A percentile compares a stretch with the other conserved stretches of the same genome.
Conservation (phyloP, 92 coral and sea anemone genomes). For the Pocillopora meandrina region DNA sequence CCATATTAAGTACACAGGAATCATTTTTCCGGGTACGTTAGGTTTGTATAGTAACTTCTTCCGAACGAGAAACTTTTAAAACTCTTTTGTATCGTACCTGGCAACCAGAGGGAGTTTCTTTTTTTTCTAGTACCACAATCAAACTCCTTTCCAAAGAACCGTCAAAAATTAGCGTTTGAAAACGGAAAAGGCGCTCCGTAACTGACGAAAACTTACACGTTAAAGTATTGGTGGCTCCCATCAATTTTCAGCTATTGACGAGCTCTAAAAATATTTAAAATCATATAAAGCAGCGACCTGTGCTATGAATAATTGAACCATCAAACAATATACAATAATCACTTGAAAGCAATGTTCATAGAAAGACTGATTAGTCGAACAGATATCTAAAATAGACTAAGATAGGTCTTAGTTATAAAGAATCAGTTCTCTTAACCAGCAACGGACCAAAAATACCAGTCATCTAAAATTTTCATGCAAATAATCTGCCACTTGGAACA, state of each 20-base stretch:
- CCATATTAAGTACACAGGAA: not conserved
- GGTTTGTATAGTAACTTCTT: not conserved
- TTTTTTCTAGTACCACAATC: too few relatives aligned
- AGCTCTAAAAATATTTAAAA: not conserved
- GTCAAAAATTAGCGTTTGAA: not conserved
- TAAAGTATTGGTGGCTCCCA: too few relatives aligned
- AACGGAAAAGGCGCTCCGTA: not conserved
- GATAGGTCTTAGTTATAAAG: too few relatives aligned
- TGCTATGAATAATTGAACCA: conserved; percentile 9
- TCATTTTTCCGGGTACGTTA: not conserved
- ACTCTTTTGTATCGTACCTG: not conserved
- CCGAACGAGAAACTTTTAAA: not conserved
- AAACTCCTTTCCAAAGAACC: not conserved
- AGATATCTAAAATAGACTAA: too few relatives aligned
- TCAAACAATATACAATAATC: not conserved
- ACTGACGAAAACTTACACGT: not conserved
- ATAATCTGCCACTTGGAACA: too few relatives aligned
- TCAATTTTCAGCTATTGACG: too few relatives aligned
- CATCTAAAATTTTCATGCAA: too few relatives aligned
- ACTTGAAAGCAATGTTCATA: too few relatives aligned
- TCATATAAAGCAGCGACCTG: not conserved
- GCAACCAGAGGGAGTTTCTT: not conserved
- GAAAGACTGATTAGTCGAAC: too few relatives aligned
- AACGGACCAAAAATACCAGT: too few relatives aligned
- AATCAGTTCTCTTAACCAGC: too few relatives aligned